These are phyloP conservation scores for Endomychus coccineus DNA, from an alignment of 2,888 invertebrate genomes.

Conservation along the genomic window DNA sequence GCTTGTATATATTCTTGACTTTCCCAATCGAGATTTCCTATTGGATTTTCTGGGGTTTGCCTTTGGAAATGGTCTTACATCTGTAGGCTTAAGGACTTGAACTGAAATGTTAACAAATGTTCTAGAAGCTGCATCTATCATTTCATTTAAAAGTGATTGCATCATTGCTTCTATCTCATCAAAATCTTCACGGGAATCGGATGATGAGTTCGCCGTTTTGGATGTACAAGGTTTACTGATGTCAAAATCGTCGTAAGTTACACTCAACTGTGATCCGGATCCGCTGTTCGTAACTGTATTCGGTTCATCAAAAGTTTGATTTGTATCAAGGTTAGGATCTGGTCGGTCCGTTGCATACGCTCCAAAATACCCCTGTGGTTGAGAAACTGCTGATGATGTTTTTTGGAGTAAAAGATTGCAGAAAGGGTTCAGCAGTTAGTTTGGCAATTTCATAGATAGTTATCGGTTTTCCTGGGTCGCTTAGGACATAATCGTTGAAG, in stretches of 20 bases:
- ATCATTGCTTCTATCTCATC: neutral
- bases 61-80: slow-evolving; percentile 4
- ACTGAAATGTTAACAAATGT: slow-evolving; percentile 2
- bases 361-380: slow-evolving; percentile 3
- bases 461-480: slow-evolving; percentile 24
- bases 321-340: neutral
- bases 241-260: neutral
- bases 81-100: slow-evolving; percentile 4
- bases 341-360: neutral
- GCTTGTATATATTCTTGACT: slow-evolving; percentile 4
- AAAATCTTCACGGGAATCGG: neutral
- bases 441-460: slow-evolving; percentile 24
- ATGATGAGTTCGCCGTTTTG: too few relatives aligned
- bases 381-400: slow-evolving; percentile 10
- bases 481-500: slow-evolving; percentile 24
- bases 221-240: neutral
- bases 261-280: neutral
- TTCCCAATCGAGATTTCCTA: slow-evolving; percentile 1
- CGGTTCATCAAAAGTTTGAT: too few relatives aligned
- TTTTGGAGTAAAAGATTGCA: slow-evolving; percentile 17
- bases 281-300: too few relatives aligned
- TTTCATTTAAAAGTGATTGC: neutral
- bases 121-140: slow-evolving; percentile 3
- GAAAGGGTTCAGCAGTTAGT: slow-evolving; percentile 18
- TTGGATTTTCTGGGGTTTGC: slow-evolving; percentile 2